Percentiles rank a stretch among this genome's conserved stretches.
Evolutionary conservation across 2,113 vertebrate genomes (phyloP).

Genomic region (Muntiacus reevesi): DNA sequence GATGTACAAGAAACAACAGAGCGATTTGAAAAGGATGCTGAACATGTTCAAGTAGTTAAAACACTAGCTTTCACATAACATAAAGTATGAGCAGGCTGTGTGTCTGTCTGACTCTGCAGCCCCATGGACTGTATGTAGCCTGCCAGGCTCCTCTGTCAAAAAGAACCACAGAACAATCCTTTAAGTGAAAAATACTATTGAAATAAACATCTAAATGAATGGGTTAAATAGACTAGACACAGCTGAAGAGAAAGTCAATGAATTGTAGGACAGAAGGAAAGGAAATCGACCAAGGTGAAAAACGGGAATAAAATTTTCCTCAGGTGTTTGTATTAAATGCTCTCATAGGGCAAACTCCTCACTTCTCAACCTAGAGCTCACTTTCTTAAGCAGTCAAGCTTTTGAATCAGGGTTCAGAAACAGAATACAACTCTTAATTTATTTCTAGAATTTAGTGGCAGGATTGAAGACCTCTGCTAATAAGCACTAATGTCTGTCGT

Average conservation of each 20-base stretch:
- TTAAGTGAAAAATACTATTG: neutral
- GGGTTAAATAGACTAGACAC: neutral
- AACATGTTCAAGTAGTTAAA: neutral
- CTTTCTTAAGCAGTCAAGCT: neutral
- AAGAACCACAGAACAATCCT: neutral
- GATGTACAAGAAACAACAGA: neutral
- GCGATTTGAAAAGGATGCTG: neutral
- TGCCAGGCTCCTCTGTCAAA: neutral
- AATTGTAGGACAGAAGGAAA: neutral
- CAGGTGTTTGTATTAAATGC: neutral
- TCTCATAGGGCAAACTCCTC: neutral
- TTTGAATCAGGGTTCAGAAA: neutral
- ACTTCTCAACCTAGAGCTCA: neutral
- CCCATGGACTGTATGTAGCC: neutral
- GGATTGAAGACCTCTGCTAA: neutral
- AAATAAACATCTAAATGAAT: neutral
- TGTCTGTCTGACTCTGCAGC: neutral
- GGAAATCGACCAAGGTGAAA: neutral
- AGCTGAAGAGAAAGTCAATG: neutral
- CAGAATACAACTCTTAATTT: neutral
- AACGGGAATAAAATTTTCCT: neutral
- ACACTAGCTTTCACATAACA: neutral
- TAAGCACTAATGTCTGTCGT: neutral
- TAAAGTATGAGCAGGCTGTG: neutral
- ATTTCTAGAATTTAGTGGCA: neutral